Evolutionary conservation across 2,797 vertebrate genomes (phyloP).

Genomic region (Dromococcyx pavoninus): DNA sequence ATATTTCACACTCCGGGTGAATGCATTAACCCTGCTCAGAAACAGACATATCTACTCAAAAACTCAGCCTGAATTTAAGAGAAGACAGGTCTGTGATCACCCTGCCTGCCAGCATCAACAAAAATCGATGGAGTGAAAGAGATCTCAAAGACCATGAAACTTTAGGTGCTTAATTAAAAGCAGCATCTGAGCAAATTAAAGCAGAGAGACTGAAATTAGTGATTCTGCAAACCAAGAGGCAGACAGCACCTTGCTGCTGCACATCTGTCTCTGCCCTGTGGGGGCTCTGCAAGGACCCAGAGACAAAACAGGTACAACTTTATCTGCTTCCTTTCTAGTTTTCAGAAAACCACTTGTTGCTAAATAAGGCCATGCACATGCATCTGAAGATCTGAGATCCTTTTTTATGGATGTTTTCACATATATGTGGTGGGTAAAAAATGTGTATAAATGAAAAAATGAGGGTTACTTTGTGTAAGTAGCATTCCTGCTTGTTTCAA

Average conservation of each 20-base stretch:
- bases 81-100: neutral
- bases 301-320: neutral
- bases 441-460: neutral
- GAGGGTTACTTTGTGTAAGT: neutral
- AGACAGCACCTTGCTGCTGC: conserved; percentile 41
- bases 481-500: neutral
- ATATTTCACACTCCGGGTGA: conserved; percentile 51
- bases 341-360: neutral
- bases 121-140: conserved; percentile 23
- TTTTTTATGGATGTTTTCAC: neutral
- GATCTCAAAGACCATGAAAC: conserved; percentile 30
- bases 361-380: neutral
- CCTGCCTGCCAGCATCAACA: neutral
- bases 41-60: neutral
- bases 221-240: neutral
- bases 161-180: conserved; percentile 59
- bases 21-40: conserved; percentile 24
- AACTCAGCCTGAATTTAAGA: neutral
- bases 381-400: neutral
- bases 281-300: neutral
- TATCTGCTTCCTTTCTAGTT: neutral
- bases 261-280: neutral
- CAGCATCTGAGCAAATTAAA: conserved; percentile 57
- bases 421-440: neutral
- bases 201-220: neutral